These are phyloP conservation scores for Piscicola geometra DNA, from an alignment of 2,888 invertebrate species.

Conservation along the genomic window DNA sequence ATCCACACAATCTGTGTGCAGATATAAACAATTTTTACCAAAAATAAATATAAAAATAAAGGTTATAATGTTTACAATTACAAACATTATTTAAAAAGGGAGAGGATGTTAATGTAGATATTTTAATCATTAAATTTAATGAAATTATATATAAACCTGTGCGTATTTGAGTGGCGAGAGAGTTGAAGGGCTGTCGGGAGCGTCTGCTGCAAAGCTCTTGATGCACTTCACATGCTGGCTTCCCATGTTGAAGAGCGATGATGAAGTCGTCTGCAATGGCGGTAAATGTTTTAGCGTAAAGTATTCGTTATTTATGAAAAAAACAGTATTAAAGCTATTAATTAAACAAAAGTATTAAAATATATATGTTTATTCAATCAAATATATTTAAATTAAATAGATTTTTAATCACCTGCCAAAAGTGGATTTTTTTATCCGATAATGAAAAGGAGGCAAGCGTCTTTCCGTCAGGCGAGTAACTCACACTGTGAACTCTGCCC, in stretches of 20 bases:
- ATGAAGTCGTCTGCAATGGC: conserved; percentile 62
- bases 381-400: too few relatives aligned
- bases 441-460: conserved; percentile 92
- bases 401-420: conserved; percentile 78
- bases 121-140: background rate
- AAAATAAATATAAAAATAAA: background rate
- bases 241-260: conserved; percentile 91
- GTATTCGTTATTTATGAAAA: too few relatives aligned
- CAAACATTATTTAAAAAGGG: too few relatives aligned
- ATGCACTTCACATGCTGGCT: conserved; percentile 93
- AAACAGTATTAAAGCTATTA: background rate
- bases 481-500: conserved; percentile 77
- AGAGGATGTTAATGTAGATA: too few relatives aligned
- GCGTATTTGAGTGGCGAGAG: conserved; percentile 6
- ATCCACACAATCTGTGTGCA: conserved; percentile 80
- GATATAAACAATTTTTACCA: background rate
- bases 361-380: too few relatives aligned
- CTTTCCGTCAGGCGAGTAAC: conserved; percentile 95
- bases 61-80: too few relatives aligned
- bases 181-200: conserved; percentile 55
- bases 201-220: conserved; percentile 68
- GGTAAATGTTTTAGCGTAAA: too few relatives aligned
- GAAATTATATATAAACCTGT: background rate
- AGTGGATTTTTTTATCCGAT: conserved; percentile 85
- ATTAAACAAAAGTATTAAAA: conserved; percentile 12